phyloP scores from a whole-genome alignment of 1,140 invertebrate genomes.

The Panagrolaimus sp. region DNA sequence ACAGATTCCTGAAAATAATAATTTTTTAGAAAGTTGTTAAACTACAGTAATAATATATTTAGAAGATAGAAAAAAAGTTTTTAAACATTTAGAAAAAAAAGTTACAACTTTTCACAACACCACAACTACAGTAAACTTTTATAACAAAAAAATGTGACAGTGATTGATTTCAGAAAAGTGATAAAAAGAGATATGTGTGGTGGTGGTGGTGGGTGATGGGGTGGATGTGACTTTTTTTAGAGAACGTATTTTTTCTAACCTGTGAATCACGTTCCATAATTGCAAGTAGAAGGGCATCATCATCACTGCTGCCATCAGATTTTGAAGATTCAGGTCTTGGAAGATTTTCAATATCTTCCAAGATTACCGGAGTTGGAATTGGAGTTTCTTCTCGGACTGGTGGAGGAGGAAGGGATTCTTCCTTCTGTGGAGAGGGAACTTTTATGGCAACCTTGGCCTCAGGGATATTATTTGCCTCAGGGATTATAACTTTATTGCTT shows the following conservation, averaged over 20 bases:
- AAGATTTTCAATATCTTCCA: too few relatives aligned
- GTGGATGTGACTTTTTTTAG: not conserved
- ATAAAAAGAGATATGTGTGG: not conserved
- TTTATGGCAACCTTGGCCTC: too few relatives aligned
- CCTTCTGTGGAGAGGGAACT: too few relatives aligned
- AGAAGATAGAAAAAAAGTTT: constrained; percentile 3
- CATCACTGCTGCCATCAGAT: not conserved
- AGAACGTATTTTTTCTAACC: too few relatives aligned
- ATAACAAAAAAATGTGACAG: not conserved
- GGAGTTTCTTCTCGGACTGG: too few relatives aligned
- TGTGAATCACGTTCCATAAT: not conserved
- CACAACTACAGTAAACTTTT: not conserved
- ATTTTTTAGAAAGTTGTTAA: not conserved
- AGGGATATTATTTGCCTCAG: too few relatives aligned
- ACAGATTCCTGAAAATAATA: not conserved
- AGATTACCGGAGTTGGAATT: too few relatives aligned
- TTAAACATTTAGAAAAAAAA: too few relatives aligned
- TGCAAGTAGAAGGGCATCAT: constrained; percentile 1
- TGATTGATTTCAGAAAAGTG: constrained; percentile 6
- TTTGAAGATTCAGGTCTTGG: not conserved
- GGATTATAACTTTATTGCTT: too few relatives aligned
- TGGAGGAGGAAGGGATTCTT: too few relatives aligned
- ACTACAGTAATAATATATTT: not conserved
- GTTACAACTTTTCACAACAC: not conserved
- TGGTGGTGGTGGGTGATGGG: not conserved